phyloP scores from a whole-genome alignment of 2,888 invertebrate genomes.

The Aplocera efformata region DNA sequence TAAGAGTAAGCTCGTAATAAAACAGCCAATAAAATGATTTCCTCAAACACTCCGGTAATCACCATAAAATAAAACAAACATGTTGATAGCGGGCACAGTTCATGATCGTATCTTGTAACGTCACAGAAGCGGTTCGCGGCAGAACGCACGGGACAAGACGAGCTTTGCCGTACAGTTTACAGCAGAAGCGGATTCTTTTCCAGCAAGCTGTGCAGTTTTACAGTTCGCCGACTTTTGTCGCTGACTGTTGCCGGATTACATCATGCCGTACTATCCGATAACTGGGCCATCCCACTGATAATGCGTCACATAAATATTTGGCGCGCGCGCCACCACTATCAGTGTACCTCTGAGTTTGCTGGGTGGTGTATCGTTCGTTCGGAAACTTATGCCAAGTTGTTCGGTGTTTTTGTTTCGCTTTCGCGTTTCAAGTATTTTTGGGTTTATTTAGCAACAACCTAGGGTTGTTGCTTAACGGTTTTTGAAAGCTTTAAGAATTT shows the following conservation, averaged over 20 bases:
- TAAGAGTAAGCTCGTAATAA: background rate
- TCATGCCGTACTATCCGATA: slow-evolving; percentile 42
- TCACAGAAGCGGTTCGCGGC: slow-evolving; percentile 54
- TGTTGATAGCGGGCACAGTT: slow-evolving; percentile 21
- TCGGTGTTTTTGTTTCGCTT: slow-evolving; percentile 34
- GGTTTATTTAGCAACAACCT: slow-evolving; percentile 72
- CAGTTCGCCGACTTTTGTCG: slow-evolving; percentile 24
- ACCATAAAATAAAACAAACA: slow-evolving; percentile 23
- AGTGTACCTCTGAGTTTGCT: slow-evolving; percentile 49
- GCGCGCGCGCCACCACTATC: slow-evolving; percentile 36
- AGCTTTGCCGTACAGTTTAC: slow-evolving; percentile 10
- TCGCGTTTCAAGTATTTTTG: slow-evolving; percentile 26
- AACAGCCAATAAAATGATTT: slow-evolving; percentile 8
- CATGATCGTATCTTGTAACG: slow-evolving; percentile 17
- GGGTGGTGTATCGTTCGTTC: slow-evolving; percentile 2
- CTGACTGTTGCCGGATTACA: slow-evolving; percentile 32
- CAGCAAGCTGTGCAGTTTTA: background rate
- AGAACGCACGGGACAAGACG: slow-evolving; percentile 29
- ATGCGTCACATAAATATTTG: slow-evolving; percentile 53
- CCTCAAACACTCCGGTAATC: slow-evolving; percentile 5
- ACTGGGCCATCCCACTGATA: slow-evolving; percentile 57
- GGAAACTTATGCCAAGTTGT: slow-evolving; percentile 12
- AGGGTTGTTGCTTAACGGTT: slow-evolving; percentile 75
- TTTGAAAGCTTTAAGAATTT: slow-evolving; percentile 83
- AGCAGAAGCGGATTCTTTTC: background rate